A percentile compares a stretch with the other conserved stretches of the same genome.
phyloP scores from a whole-genome alignment of 2,113 vertebrate species.

The Otocyon megalotis region DNA sequence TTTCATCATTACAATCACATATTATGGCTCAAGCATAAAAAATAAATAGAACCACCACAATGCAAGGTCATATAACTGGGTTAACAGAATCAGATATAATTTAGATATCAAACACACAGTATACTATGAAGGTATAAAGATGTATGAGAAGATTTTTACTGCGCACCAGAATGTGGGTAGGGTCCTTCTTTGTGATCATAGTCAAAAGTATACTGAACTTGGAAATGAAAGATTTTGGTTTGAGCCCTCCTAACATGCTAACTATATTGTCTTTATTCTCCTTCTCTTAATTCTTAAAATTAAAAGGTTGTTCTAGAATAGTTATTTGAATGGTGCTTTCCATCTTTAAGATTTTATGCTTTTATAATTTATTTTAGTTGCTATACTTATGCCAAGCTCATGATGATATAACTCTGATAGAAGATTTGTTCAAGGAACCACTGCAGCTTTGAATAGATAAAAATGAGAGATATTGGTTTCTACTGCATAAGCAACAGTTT shows the following conservation, averaged over 20 bases:
- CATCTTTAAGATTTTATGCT: neutral
- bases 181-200: neutral
- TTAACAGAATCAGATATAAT: neutral
- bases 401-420: neutral
- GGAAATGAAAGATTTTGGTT: neutral
- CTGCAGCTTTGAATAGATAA: neutral
- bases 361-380: slow-evolving; percentile 10
- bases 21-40: neutral
- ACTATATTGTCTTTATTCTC: neutral
- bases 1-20: neutral
- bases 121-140: neutral
- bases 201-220: neutral
- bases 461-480: neutral
- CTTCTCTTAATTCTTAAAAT: neutral
- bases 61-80: neutral
- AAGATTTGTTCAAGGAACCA: neutral
- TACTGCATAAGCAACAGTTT: neutral
- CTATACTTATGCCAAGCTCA: neutral
- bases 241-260: neutral
- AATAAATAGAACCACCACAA: neutral
- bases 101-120: neutral
- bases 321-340: neutral
- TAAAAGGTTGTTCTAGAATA: neutral
- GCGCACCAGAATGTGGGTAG: neutral
- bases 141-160: neutral